Base-by-base conservation (phyloP, 1,140 invertebrate genomes). In the Achroia grisella region DNA sequence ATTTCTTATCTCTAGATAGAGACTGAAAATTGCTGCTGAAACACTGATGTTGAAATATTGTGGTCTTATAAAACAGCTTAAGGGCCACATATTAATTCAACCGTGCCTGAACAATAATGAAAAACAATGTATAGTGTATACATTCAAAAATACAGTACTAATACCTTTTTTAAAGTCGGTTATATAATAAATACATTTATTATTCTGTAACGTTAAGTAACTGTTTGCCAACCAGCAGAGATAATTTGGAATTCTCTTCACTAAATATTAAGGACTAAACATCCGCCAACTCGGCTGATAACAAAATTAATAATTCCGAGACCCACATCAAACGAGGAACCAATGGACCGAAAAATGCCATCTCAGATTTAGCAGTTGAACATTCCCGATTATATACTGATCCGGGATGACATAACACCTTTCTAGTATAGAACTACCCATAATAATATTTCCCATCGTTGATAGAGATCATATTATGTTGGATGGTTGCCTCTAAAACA, bases 301-400 rank as follows among this genome's bases (percentile, higher is more conserved):
- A 11, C 9, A 14, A 42, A 43, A 43, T 43, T 32, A 13, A 37
- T 48, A 42, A 32, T 31, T 30, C 11, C 36, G 39, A 23, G 17
- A 48, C 46, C 46, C 33, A 42, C 39, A 17, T 48, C 39, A 35
- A 36, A 31, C 32, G 28, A 35, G 42, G 23, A 23, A 11, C 43
- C 52, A 61, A 48, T 57, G 52, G 39, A 48, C 39, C 55, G 52
- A 56, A 53, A 61, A 55, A 55, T 61, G 46, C 42, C 57, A 51
- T 56, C 36, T 48, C 40, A 41, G 43, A 52, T 59, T 56, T 53
- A 40, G 17, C 44, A 50, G 47, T 52, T 47, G 41, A 58, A 47
- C 23, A 45, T 48, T 17, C 46, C 33, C 46, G 43, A 53, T 53
- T 53, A 58, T 30, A 48, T 46, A 40, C 17, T 36, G 37, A 46